These are phyloP conservation scores for Torymus tubicola DNA, from an alignment of 2,888 invertebrate species.

Conservation along the genomic window DNA sequence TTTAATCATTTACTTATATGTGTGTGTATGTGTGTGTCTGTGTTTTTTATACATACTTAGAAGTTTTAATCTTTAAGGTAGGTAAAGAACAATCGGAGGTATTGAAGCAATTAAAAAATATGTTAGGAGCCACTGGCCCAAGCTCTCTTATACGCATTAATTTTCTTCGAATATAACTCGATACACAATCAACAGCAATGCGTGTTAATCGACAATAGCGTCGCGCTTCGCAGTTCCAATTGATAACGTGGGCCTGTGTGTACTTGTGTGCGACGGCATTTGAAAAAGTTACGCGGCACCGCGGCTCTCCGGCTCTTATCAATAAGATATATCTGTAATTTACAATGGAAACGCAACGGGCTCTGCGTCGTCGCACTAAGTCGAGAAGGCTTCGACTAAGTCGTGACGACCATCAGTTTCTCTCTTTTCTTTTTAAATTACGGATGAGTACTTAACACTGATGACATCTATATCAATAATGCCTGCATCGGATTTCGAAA, in stretches of 20 bases:
- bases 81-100: slow-evolving; percentile 68
- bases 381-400: slow-evolving; percentile 39
- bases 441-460: slow-evolving; percentile 67
- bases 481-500: slow-evolving; percentile 64
- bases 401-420: slow-evolving; percentile 12
- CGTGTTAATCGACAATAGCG: slow-evolving; percentile 52
- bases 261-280: not conserved
- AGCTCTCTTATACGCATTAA: slow-evolving; percentile 71
- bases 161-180: slow-evolving; percentile 60
- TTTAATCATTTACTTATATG: slow-evolving; percentile 24
- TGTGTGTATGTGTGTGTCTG: slow-evolving; percentile 20
- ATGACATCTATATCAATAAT: slow-evolving; percentile 69
- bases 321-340: slow-evolving; percentile 65
- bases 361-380: slow-evolving; percentile 49
- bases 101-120: slow-evolving; percentile 74
- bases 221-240: slow-evolving; percentile 30
- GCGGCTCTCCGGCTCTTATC: slow-evolving; percentile 57
- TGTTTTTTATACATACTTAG: slow-evolving; percentile 56
- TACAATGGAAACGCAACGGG: slow-evolving; percentile 43
- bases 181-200: slow-evolving; percentile 64
- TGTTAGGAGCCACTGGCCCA: slow-evolving; percentile 70
- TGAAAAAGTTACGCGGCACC: not conserved
- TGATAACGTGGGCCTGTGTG: slow-evolving; percentile 19
- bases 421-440: slow-evolving; percentile 40
- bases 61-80: slow-evolving; percentile 63